Base-by-base conservation (phyloP, 2,797 vertebrate genomes). In the Melanotaenia maccullochi region DNA sequence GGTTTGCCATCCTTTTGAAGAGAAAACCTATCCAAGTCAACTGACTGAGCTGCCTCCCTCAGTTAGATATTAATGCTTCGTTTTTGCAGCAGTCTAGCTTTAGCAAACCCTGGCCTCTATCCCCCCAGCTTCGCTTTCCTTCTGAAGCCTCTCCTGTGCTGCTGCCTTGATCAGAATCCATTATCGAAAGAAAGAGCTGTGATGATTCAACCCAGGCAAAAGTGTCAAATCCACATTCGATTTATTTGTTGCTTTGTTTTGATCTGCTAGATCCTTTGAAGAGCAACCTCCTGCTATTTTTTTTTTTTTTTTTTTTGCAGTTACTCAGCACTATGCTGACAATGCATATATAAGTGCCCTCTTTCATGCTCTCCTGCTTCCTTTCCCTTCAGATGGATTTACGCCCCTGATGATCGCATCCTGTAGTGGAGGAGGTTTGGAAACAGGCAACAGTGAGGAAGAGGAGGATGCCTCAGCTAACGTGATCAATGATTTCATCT, bases 381-480 rank as follows among this genome's bases (percentile, higher is more conserved):
- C 5, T 28, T n/a, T 32, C 22, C 22, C 12, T n/a, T 40, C 68
- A 98, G 98, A 99, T 1, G 98, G 98, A 68, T 99, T 97, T 91
- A 99, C 98, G 0, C 98, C 98, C 0, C 95, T 99, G 55, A 99
- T 99, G 98, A 99, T 99, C 5, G 98, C 98, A 13, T 98, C 98
- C 0, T 99, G 97, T 94, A 99, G 97, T 0, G 97, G 98, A 0
- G 97, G 98, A 44, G 98, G 97, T 56, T 90, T 99, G 66, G 98
- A 99, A 87, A 98, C 96, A 0, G 97, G 96, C 73, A 97, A 97
- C 78, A 98, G 97, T 0, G 97, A 99, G 80, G 98, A 99, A 68
- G 98, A 99, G 52, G 97, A 98, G 25, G 98, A 99, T 0, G 96
- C 96, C 0, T 95, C 95, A 0, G 97, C 97, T 0, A 97, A 97